Base-by-base conservation (phyloP, 2,113 vertebrate genomes). In the Delphinus delphis region DNA sequence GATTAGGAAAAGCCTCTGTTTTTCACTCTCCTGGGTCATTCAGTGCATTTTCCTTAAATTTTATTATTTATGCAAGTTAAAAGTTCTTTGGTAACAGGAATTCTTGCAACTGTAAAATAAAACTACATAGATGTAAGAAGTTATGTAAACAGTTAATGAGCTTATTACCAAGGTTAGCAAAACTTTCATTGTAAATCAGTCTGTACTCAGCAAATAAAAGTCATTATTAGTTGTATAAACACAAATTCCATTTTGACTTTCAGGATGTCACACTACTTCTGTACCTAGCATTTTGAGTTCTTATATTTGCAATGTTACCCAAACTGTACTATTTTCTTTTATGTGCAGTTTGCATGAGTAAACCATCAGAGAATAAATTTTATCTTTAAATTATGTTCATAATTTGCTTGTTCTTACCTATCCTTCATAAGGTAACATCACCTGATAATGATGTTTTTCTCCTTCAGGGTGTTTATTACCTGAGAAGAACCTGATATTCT, bases 271-370 rank as follows among this genome's bases (percentile, higher is more conserved):
- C 98, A 99, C 99, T 99, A 98, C 98, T 99, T 99, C 99, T 99
- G 98, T 99, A 99, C 97, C 98, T 98, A 90, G 98, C 98, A 98
- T 99, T 99, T 98, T 81, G 98, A 98, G 98, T 99, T 98, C 98
- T 98, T 98, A 98, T 98, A 98, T 99, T 99, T 98, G 98, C 98
- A 98, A 98, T 99, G 98, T 99, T 99, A 98, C 98, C 99, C 98
- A 99, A 99, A 98, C 99, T 99, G 99, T 99, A 99, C 98, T 98
- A 98, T 99, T 98, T 99, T 99, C 98, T 99, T 99, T 99, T 98
- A 97, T 99, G 99, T 99, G 99, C 99, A 99, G 99, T 99, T 99
- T 99, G 99, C 99, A 99, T 99, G 99, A 99, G 98, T 99, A 99
- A 99, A 98, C 99, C 99, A 99, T 99, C 99, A 99, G 99, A 99